phyloP scores from a whole-genome alignment of 2,888 invertebrate genomes.

The Philonicus albiceps region DNA sequence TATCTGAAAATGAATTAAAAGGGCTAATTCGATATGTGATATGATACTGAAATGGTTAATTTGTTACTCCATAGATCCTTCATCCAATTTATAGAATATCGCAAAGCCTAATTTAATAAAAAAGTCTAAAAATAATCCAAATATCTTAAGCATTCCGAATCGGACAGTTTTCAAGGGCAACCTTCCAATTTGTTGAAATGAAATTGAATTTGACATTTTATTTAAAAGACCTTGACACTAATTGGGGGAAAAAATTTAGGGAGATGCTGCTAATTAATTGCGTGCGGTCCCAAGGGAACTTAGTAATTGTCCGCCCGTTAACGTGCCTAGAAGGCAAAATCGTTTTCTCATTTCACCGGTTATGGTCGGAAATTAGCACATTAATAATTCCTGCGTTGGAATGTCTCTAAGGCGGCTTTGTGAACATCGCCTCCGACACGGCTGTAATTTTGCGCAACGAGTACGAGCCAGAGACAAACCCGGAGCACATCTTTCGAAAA shows the following conservation, averaged over 20 bases:
- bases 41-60: not conserved
- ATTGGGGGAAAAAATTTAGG: not conserved
- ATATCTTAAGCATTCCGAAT: not conserved
- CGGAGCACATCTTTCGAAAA: not conserved
- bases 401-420: not conserved
- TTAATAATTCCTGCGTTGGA: conserved; percentile 1
- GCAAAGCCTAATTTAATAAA: not conserved
- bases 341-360: conserved; percentile 1
- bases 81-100: not conserved
- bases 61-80: not conserved
- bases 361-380: conserved; percentile 21
- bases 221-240: not conserved
- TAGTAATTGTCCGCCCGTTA: not conserved
- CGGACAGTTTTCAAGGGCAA: not conserved
- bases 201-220: not conserved
- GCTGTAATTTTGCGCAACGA: not conserved
- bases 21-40: too few species aligned
- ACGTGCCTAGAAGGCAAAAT: not conserved
- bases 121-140: not conserved
- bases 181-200: not conserved
- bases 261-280: not conserved
- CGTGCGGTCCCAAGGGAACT: not conserved
- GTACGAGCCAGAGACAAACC: not conserved
- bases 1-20: too few species aligned
- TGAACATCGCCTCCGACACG: not conserved